Percentiles rank a stretch among this genome's conserved stretches.
These are phyloP conservation scores for Australoheros scitulus DNA, from an alignment of 2,113 vertebrate species.

Conservation along the genomic window DNA sequence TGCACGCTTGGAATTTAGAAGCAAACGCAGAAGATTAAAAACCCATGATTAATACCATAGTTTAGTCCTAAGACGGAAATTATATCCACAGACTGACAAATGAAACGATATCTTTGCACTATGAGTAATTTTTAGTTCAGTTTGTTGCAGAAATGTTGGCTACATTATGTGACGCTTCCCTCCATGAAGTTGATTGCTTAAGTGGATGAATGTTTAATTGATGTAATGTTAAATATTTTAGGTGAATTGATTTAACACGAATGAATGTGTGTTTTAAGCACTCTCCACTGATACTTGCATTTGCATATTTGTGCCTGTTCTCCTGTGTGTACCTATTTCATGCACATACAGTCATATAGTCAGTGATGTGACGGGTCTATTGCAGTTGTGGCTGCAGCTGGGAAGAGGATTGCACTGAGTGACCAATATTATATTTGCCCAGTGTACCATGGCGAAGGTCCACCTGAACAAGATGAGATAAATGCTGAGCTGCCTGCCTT, in stretches of 20 bases:
- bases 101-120: background rate
- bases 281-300: background rate
- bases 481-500: slow-evolving; percentile 8
- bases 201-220: background rate
- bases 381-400: slow-evolving; percentile 44
- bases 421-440: slow-evolving; percentile 29
- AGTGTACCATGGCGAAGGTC: slow-evolving; percentile 30
- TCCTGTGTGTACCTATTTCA: background rate
- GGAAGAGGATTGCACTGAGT: slow-evolving; percentile 36
- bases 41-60: background rate
- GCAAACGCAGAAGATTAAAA: background rate
- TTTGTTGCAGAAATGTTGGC: background rate
- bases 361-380: background rate
- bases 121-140: background rate
- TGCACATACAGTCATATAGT: background rate
- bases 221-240: background rate
- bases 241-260: background rate
- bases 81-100: background rate
- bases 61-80: background rate
- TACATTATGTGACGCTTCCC: background rate
- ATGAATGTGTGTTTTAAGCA: background rate
- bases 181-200: background rate
- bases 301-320: background rate
- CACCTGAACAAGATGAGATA: slow-evolving; percentile 25
- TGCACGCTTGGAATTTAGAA: background rate